Evolutionary conservation across 2,797 vertebrate genomes (phyloP).

Genomic region (Australoheros facetus): DNA sequence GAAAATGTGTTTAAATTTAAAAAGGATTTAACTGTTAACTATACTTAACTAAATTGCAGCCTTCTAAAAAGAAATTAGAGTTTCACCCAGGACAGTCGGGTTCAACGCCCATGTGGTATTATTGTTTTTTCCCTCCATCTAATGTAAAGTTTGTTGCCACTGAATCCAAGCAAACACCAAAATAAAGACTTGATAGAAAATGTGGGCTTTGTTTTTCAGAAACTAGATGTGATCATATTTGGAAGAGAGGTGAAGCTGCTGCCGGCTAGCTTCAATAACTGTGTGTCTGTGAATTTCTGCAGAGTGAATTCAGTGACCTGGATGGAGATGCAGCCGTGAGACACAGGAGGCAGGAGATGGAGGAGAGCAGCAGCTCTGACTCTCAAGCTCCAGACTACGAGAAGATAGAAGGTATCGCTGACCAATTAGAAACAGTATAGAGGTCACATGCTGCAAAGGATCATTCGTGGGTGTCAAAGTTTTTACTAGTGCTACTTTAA

Average conservation of each 20-base stretch:
- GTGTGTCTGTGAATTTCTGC: not conserved
- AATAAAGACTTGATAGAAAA: not conserved
- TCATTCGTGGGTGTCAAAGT: fast-evolving
- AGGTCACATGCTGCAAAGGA: not conserved
- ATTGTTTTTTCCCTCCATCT: not conserved
- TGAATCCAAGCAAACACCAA: too few species aligned
- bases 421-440: not conserved
- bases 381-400: constrained; percentile 88
- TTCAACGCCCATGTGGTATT: not conserved
- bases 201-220: fast-evolving
- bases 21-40: too few species aligned
- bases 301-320: constrained; percentile 88
- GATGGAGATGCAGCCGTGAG: constrained; percentile 77
- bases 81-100: not conserved
- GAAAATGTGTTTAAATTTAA: too few species aligned
- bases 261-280: not conserved
- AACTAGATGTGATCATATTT: not conserved
- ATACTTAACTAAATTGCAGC: not conserved
- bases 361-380: constrained; percentile 92
- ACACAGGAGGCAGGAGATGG: constrained; percentile 80
- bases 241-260: not conserved
- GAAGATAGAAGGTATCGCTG: constrained; percentile 83
- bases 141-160: not conserved
- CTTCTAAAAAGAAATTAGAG: not conserved
- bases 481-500: not conserved